These are phyloP conservation scores for Agrochola macilenta DNA, from an alignment of 2,888 invertebrate genomes.

Conservation along the genomic window DNA sequence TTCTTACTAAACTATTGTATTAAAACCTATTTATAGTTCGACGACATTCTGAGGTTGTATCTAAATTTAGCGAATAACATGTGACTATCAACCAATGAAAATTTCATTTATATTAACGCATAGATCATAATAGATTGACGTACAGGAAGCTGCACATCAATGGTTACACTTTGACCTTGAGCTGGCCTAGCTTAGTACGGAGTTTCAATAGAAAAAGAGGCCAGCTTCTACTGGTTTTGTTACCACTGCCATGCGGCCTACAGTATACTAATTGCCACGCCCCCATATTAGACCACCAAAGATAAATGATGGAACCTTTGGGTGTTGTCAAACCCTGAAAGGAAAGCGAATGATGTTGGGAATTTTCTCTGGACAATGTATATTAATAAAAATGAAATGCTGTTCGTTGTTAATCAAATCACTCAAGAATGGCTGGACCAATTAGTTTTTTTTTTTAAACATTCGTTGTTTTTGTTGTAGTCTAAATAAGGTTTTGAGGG, in stretches of 20 bases:
- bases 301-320: background rate
- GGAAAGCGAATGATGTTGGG: background rate
- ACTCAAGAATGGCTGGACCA: background rate
- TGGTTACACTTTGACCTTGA: background rate
- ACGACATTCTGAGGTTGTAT: background rate
- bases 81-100: background rate
- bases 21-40: conserved; percentile 17
- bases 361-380: background rate
- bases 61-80: background rate
- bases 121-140: background rate
- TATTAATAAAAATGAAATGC: background rate
- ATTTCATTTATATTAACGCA: background rate
- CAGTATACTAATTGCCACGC: background rate
- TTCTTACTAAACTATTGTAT: background rate
- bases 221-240: background rate
- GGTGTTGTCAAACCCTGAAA: background rate
- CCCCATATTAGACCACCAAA: background rate
- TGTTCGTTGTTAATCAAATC: no score
- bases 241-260: background rate
- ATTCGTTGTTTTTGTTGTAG: background rate
- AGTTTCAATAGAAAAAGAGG: background rate
- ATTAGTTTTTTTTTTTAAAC: background rate
- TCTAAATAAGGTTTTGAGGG: background rate
- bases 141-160: background rate
- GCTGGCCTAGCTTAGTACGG: background rate